phyloP scores from a whole-genome alignment of 2,113 vertebrate genomes.

The Larimichthys polyactis region DNA sequence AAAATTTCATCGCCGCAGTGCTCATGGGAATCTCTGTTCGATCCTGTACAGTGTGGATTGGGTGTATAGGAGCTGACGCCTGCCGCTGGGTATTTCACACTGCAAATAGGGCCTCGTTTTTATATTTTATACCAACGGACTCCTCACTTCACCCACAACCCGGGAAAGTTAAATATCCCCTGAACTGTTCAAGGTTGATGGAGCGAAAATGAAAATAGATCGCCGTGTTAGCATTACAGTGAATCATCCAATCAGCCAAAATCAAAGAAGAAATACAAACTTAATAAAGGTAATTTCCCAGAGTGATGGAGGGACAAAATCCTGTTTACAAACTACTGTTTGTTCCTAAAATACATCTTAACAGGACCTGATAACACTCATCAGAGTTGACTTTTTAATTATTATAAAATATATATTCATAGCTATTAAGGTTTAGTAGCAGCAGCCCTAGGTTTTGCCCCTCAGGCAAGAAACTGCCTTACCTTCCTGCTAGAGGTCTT shows the following conservation, averaged over 20 bases:
- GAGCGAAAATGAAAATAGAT: background rate
- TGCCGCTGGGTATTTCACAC: constrained; percentile 61
- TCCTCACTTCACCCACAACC: constrained; percentile 15
- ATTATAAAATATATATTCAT: background rate
- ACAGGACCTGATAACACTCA: background rate
- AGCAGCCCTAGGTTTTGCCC: background rate
- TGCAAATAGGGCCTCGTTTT: constrained; percentile 27
- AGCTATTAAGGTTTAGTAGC: constrained; percentile 17
- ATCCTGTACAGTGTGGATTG: constrained; percentile 45
- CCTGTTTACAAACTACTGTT: too few relatives aligned
- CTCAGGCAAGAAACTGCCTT: background rate
- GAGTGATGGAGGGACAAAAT: too few relatives aligned
- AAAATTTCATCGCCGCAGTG: constrained; percentile 75
- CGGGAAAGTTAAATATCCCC: background rate
- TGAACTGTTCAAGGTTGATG: background rate
- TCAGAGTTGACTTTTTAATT: background rate
- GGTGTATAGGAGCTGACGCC: constrained; percentile 49
- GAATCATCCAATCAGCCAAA: background rate
- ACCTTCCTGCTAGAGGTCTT: background rate
- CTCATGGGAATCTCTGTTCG: constrained; percentile 70
- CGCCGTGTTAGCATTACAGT: background rate
- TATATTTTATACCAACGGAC: constrained; percentile 38
- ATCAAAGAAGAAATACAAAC: background rate
- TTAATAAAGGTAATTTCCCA: background rate
- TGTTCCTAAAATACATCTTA: background rate